Conservation (phyloP, 2,797 vertebrate genomes). For the Buceros bicornis region DNA sequence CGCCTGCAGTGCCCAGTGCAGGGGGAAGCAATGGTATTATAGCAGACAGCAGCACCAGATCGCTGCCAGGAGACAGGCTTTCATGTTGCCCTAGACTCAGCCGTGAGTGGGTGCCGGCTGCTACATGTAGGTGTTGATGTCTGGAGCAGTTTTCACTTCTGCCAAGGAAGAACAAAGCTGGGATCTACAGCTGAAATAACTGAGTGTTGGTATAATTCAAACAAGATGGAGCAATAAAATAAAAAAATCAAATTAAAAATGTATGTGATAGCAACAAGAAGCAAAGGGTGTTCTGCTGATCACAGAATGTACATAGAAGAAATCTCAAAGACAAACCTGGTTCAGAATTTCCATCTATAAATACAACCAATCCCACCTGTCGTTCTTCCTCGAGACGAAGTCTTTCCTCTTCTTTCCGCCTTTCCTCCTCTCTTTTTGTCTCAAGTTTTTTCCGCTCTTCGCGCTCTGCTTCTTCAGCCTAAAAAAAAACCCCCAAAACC, state of each 20-base stretch:
- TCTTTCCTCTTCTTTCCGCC: conserved; percentile 88
- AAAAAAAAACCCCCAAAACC: not conserved
- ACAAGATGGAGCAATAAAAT: not conserved
- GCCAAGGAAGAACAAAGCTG: not conserved
- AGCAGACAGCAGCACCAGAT: not conserved
- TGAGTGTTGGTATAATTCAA: not conserved
- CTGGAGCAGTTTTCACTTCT: not conserved
- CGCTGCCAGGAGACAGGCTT: not conserved
- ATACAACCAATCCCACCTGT: conserved; percentile 79
- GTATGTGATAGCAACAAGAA: not conserved
- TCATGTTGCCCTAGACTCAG: accelerated
- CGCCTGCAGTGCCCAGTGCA: too few species aligned
- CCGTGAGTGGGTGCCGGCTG: not conserved
- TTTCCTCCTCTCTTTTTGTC: conserved; percentile 90
- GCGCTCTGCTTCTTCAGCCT: conserved; percentile 93
- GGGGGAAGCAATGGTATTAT: too few species aligned
- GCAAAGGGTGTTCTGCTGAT: not conserved
- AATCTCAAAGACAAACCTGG: not conserved
- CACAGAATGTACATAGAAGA: not conserved
- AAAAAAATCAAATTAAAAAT: not conserved
- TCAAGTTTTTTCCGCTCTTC: conserved; percentile 91
- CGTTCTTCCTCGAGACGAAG: conserved; percentile 87
- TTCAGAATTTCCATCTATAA: not conserved
- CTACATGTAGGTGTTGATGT: not conserved
- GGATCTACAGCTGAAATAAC: not conserved